A percentile compares a stretch with the other conserved stretches of the same genome.
These are phyloP conservation scores for Podocnemis expansa DNA, from an alignment of 2,113 vertebrate species.

Conservation along the genomic window DNA sequence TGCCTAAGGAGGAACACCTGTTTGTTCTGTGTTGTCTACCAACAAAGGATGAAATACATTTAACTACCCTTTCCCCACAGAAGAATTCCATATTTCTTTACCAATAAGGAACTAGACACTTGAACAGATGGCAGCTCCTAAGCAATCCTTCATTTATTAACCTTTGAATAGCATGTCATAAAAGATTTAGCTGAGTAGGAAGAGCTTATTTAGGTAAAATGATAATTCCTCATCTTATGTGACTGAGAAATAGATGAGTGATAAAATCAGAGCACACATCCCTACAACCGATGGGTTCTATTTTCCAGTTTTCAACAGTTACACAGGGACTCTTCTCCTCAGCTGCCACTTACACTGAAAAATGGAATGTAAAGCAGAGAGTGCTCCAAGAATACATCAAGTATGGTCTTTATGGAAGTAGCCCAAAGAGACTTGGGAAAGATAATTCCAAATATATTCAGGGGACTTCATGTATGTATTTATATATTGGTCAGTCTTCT, in stretches of 20 bases:
- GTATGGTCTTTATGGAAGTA: accelerated
- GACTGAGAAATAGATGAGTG: background rate
- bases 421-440: background rate
- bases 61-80: background rate
- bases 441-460: accelerated
- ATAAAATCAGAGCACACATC: background rate
- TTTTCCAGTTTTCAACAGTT: background rate
- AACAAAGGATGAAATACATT: background rate
- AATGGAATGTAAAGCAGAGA: accelerated
- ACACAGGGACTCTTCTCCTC: background rate
- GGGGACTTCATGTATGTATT: background rate
- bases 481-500: accelerated
- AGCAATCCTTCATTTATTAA: background rate
- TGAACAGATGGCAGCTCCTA: background rate
- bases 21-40: background rate
- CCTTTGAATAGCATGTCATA: background rate
- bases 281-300: background rate
- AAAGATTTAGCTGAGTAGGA: background rate
- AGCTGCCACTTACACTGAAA: accelerated
- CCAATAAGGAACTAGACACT: background rate
- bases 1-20: background rate
- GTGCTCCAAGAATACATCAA: accelerated
- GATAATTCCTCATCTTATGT: background rate
- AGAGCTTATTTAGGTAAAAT: background rate
- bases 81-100: background rate